phyloP scores from a whole-genome alignment of 1,140 invertebrate genomes.

The Mizuhopecten yessoensis region DNA sequence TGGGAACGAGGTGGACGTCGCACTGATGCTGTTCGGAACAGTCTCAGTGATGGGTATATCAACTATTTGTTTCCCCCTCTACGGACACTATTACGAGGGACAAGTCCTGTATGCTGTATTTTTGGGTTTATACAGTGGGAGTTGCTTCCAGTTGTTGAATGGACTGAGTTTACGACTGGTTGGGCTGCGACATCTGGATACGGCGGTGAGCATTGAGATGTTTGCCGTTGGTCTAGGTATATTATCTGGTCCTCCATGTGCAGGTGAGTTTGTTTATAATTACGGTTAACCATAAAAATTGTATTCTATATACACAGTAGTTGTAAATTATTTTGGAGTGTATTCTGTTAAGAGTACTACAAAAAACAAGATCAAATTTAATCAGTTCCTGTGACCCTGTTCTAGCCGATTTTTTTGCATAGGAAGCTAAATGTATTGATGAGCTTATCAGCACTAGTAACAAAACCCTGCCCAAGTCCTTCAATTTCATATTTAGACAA shows the following conservation, averaged over 20 bases:
- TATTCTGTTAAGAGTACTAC: too few relatives aligned
- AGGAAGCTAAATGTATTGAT: too few relatives aligned
- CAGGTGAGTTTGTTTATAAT: neutral
- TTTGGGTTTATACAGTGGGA: constrained; percentile 41
- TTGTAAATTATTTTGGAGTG: too few relatives aligned
- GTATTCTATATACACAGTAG: too few relatives aligned
- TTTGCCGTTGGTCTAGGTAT: constrained; percentile 45
- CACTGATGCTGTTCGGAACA: constrained; percentile 41
- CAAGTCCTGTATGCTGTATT: constrained; percentile 18
- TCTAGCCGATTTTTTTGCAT: too few relatives aligned
- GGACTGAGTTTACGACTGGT: constrained; percentile 42
- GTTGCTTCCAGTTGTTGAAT: constrained; percentile 41
- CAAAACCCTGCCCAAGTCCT: too few relatives aligned
- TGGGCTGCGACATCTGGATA: constrained; percentile 29
- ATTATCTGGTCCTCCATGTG: constrained; percentile 46
- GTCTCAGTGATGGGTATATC: neutral
- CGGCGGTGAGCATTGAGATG: constrained; percentile 45
- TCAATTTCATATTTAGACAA: too few relatives aligned
- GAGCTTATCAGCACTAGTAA: too few relatives aligned
- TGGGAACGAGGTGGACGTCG: neutral
- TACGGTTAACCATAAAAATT: neutral
- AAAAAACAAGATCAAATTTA: too few relatives aligned
- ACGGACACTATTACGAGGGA: neutral
- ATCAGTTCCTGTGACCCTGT: too few relatives aligned
- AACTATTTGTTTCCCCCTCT: constrained; percentile 46